Base-by-base conservation (phyloP, 64 coral and sea anemone species). In the Dendronephthya gigantea region DNA sequence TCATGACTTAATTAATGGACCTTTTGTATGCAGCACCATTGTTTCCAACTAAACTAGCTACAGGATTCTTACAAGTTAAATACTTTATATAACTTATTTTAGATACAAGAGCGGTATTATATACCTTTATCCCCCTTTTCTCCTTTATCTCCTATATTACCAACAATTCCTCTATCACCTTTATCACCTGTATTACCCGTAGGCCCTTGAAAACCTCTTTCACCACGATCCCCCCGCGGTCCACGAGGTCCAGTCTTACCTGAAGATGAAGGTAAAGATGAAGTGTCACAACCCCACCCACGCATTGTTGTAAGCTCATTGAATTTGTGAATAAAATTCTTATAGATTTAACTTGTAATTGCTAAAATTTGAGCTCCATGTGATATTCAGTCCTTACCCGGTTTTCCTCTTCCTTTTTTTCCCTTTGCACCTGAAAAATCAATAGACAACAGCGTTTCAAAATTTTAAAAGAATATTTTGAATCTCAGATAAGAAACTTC, bases 221-320 rank as follows among this genome's bases (percentile, higher is more conserved):
- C 15, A 52, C 90, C 90, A 15, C 17, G 29, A 0, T 23, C 14
- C 11, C 90, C 90, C 41, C 30, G 36, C 13, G 17, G 8, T 17
- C 91, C 91, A 40, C 79, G 49, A 17, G 82, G 13, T 74, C 90
- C 90, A 25, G 7, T 39, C 11, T 38, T 34, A 51, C 90, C 90
- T 91, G 49, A 5, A 76, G n/a, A 70, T 48, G 40, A 33, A 29
- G 66, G 3, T 4, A 45, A 45, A 45, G 11, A 45, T 4, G 41
- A n/a, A 52, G 1, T 8, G 50, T 22, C 50, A 1, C 1, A 2
- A 52, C 23, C 50, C 9, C 50, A 10, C 50, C 13, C 1, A 16
- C 50, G 50, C 23, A 16, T 12, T 52, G 13, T 52, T 52, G 8
- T 1, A 10, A 12, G 13, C 50, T 52, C 8, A 1, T 52, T 52